A percentile compares a stretch with the other conserved stretches of the same genome.
These are phyloP conservation scores for Caenorhabditis sp. DNA, from an alignment of 2,888 invertebrate genomes.

Conservation along the genomic window DNA sequence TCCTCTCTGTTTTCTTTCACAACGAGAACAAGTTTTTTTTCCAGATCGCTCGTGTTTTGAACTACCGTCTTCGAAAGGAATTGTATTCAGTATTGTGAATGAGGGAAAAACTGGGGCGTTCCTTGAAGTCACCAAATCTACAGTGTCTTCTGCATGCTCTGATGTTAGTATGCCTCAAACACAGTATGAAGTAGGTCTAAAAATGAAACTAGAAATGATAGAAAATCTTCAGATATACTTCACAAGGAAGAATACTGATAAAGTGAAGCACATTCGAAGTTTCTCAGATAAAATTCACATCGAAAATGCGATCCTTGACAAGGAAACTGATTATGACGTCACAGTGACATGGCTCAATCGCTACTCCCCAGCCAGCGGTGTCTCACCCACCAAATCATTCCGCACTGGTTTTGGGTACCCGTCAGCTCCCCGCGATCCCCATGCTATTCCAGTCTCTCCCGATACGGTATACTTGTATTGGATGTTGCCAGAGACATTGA, in stretches of 20 bases:
- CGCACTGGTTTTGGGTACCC: slow-evolving; percentile 64
- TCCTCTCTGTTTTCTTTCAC: no score
- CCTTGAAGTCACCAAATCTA: slow-evolving; percentile 53
- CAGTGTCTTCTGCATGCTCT: slow-evolving; percentile 48
- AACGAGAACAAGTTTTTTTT: not conserved
- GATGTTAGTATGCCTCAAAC: slow-evolving; percentile 65
- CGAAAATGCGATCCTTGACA: slow-evolving; percentile 69
- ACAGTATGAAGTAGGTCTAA: no score
- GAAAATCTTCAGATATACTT: no score
- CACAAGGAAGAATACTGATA: slow-evolving; percentile 63
- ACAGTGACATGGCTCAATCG: slow-evolving; percentile 67
- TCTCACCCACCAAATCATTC: slow-evolving; percentile 54
- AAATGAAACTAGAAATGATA: no score
- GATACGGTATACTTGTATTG: slow-evolving; percentile 68
- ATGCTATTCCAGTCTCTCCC: slow-evolving; percentile 64
- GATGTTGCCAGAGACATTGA: slow-evolving; percentile 64
- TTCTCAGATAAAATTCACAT: slow-evolving; percentile 60
- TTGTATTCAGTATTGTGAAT: slow-evolving; percentile 66
- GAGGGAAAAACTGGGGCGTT: slow-evolving; percentile 67
- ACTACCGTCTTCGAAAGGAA: slow-evolving; percentile 60
- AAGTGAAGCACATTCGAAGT: slow-evolving; percentile 62
- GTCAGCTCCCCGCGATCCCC: slow-evolving; percentile 49
- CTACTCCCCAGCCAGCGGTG: slow-evolving; percentile 60
- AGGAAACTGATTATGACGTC: slow-evolving; percentile 69
- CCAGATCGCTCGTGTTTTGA: slow-evolving; percentile 65